Percentiles rank a stretch among this genome's conserved stretches.
phyloP scores from a whole-genome alignment of 1,140 invertebrate genomes.

The Harpegnathos saltator region DNA sequence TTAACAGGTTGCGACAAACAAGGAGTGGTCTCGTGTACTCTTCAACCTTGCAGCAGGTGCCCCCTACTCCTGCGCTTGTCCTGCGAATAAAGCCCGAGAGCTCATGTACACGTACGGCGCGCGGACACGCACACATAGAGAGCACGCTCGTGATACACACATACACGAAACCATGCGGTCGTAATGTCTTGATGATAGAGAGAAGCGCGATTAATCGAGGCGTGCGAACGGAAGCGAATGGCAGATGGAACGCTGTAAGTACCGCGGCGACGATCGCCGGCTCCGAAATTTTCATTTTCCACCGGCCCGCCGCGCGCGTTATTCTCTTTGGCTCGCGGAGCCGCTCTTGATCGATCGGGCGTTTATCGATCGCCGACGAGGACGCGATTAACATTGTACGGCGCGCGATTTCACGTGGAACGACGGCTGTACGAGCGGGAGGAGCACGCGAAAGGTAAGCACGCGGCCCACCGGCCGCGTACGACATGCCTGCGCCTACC shows the following conservation, averaged over 20 bases:
- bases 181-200: constrained; percentile 63
- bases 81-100: background rate
- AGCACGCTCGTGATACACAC: too few species aligned
- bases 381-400: constrained; percentile 40
- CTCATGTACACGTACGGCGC: background rate
- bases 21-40: constrained; percentile 62
- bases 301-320: background rate
- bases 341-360: constrained; percentile 21
- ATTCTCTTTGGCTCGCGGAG: background rate
- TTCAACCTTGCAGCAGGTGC: constrained; percentile 56
- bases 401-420: constrained; percentile 7
- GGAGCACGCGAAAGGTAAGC: too few species aligned
- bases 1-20: constrained; percentile 66
- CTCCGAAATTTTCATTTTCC: constrained; percentile 51
- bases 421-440: too few species aligned
- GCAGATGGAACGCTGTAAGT: constrained; percentile 46
- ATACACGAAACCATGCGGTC: background rate
- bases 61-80: constrained; percentile 6
- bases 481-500: too few species aligned
- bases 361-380: constrained; percentile 26
- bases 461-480: too few species aligned
- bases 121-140: background rate
- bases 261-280: background rate
- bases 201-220: constrained; percentile 59
- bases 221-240: constrained; percentile 56